phyloP scores from a whole-genome alignment of 2,888 invertebrate genomes.

The Abrostola triplasia region DNA sequence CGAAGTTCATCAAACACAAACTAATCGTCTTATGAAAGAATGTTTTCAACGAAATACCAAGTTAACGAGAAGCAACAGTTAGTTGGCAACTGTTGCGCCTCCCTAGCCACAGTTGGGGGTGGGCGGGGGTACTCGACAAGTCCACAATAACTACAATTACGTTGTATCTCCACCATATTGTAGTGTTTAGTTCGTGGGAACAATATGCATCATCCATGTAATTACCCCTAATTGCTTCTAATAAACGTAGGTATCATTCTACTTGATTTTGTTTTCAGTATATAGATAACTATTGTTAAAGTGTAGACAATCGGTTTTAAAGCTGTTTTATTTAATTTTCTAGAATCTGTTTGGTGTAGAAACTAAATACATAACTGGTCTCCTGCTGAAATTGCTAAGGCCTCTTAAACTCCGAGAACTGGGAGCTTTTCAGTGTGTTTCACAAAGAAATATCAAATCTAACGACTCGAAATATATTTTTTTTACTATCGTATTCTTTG shows the following conservation, averaged over 20 bases:
- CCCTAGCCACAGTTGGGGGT: neutral
- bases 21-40: too few species aligned
- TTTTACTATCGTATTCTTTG: neutral
- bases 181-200: constrained; percentile 24
- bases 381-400: neutral
- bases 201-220: constrained; percentile 12
- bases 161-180: constrained; percentile 6
- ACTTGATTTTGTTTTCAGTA: neutral
- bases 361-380: too few species aligned
- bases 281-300: neutral
- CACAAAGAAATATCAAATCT: too few species aligned
- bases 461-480: neutral
- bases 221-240: neutral
- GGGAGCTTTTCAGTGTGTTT: too few species aligned
- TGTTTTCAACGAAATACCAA: too few species aligned
- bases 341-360: too few species aligned
- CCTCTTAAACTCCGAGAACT: neutral
- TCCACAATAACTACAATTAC: constrained; percentile 3
- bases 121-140: neutral
- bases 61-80: neutral
- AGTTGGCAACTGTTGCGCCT: constrained; percentile 19
- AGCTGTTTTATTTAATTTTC: too few species aligned
- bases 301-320: too few species aligned
- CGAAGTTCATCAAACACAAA: too few species aligned
- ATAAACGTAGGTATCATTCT: neutral